phyloP scores from a whole-genome alignment of 2,797 vertebrate genomes.

The Spondyliosoma cantharus region DNA sequence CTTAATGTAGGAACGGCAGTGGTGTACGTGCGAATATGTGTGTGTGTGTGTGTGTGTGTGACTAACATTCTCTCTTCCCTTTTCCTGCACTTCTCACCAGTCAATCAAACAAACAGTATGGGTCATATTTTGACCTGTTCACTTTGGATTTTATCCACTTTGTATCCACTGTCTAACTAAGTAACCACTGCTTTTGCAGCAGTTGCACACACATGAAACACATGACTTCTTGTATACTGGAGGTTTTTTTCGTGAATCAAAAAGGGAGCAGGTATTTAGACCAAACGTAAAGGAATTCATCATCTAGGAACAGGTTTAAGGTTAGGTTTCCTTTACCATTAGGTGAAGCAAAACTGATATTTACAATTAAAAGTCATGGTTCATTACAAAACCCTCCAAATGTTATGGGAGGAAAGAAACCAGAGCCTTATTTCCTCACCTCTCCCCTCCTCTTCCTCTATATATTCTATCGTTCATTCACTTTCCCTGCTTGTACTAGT shows the following conservation, averaged over 20 bases:
- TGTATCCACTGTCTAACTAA: not conserved
- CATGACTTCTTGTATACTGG: conserved; percentile 22
- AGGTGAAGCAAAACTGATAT: not conserved
- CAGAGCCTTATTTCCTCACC: conserved; percentile 42
- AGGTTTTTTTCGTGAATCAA: conserved; percentile 14
- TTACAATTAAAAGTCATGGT: conserved; percentile 14
- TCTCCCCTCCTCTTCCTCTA: conserved; percentile 50
- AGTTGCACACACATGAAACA: conserved; percentile 48
- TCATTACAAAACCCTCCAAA: conserved; percentile 36
- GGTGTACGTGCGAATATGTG: conserved; percentile 33
- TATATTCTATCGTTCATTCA: conserved; percentile 39
- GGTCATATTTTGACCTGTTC: not conserved
- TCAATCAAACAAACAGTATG: conserved; percentile 7
- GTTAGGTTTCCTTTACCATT: not conserved
- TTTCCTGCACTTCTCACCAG: conserved; percentile 11
- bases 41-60: conserved; percentile 5
- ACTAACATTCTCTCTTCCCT: not conserved
- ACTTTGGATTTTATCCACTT: not conserved
- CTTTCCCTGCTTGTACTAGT: conserved; percentile 33
- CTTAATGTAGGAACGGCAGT: conserved; percentile 25
- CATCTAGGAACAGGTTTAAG: conserved; percentile 6
- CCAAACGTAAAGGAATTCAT: conserved; percentile 7
- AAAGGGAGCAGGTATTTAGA: conserved; percentile 5
- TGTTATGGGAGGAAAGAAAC: conserved; percentile 55
- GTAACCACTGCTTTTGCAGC: conserved; percentile 8